Conservation (phyloP, 2,113 vertebrate species). For the Pterocles gutturalis region DNA sequence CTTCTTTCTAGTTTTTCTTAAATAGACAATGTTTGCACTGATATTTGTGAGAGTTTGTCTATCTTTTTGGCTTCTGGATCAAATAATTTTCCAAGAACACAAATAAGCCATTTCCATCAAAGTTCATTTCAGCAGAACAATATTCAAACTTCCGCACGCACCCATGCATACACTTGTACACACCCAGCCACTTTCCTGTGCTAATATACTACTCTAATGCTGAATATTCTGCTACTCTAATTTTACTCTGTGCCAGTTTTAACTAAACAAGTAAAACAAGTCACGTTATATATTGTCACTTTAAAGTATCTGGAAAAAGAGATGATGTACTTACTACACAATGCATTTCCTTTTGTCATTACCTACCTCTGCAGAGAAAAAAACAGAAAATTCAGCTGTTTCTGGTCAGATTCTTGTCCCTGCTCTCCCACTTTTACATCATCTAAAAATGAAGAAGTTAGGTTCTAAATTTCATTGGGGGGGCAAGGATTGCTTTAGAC, state of each 20-base stretch:
- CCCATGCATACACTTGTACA: rapidly evolving
- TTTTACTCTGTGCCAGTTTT: background rate
- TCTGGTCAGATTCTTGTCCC: background rate
- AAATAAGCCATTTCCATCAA: background rate
- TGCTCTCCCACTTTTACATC: background rate
- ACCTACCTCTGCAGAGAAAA: background rate
- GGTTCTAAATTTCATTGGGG: background rate
- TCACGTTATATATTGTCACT: rapidly evolving
- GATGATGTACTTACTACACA: background rate
- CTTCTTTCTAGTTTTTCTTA: background rate
- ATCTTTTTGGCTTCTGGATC: background rate
- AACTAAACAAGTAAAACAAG: background rate
- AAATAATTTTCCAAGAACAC: background rate
- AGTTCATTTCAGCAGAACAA: background rate
- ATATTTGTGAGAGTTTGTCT: background rate
- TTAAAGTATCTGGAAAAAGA: background rate
- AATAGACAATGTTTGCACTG: background rate
- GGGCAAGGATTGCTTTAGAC: background rate
- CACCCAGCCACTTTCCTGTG: background rate
- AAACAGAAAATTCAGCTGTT: background rate
- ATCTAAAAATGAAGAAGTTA: background rate
- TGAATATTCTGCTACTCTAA: background rate
- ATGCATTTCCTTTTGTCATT: background rate
- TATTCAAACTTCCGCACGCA: background rate
- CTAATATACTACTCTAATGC: background rate